These are phyloP conservation scores for Uromys caudimaculatus DNA, from an alignment of 2,797 vertebrate genomes.

Conservation along the genomic window DNA sequence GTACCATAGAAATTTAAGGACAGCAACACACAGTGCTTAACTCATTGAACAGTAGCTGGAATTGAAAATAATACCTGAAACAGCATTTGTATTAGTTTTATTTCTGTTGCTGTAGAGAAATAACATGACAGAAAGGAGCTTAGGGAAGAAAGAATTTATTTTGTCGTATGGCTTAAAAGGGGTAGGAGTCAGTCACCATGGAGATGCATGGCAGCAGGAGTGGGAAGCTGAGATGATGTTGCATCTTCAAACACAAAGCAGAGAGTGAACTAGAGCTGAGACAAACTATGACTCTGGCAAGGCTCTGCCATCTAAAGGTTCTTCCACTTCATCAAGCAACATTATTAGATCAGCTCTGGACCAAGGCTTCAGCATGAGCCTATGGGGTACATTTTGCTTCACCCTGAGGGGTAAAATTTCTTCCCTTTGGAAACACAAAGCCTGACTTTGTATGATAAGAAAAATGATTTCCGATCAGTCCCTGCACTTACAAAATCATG, in stretches of 20 bases:
- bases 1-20: not conserved
- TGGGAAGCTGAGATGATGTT: accelerated
- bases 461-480: not conserved
- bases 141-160: not conserved
- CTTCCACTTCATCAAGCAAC: not conserved
- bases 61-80: not conserved
- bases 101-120: not conserved
- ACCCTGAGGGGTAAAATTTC: not conserved
- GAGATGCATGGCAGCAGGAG: not conserved
- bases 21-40: not conserved
- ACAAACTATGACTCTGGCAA: not conserved
- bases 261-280: not conserved
- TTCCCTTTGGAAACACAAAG: not conserved
- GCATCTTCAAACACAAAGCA: not conserved
- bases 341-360: not conserved
- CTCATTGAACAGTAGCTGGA: not conserved
- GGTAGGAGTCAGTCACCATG: not conserved
- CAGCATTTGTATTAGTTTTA: not conserved
- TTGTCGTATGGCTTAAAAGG: not conserved
- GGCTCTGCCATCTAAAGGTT: not conserved
- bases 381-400: not conserved
- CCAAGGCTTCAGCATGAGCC: not conserved
- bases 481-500: not conserved
- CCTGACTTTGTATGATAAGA: not conserved
- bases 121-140: not conserved